Conservation (phyloP, 2,113 vertebrate genomes). For the Tautogolabrus adspersus region DNA sequence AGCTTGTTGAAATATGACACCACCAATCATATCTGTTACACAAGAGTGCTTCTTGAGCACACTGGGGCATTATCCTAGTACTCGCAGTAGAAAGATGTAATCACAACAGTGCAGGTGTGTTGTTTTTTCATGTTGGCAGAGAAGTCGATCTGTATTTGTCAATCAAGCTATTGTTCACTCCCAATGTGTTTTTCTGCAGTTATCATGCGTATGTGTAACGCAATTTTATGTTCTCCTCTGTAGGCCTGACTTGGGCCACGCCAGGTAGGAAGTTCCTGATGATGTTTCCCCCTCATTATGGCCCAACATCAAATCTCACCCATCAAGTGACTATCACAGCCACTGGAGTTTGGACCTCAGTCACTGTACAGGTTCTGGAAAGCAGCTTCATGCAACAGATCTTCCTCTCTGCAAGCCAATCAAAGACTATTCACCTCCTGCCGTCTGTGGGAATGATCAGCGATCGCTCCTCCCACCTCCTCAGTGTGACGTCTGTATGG, state of each 20-base stretch:
- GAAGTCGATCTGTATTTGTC: conserved; percentile 15
- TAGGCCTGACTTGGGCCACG: conserved; percentile 38
- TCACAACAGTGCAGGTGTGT: conserved; percentile 2
- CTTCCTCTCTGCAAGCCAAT: conserved; percentile 30
- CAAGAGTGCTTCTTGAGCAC: conserved; percentile 30
- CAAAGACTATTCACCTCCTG: conserved; percentile 26
- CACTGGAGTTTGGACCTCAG: conserved; percentile 19
- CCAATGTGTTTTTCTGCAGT: neutral
- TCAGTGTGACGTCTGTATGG: conserved; percentile 19
- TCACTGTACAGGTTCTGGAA: conserved; percentile 37
- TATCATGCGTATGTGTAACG: conserved; percentile 9
- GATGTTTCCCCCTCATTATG: conserved; percentile 47
- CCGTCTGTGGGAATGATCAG: conserved; percentile 14
- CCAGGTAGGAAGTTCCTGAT: conserved; percentile 39
- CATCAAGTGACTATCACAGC: conserved; percentile 26
- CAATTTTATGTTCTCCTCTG: conserved; percentile 17
- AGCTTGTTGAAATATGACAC: conserved; percentile 75
- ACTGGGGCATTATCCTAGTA: conserved; percentile 24
- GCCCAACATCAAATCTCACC: conserved; percentile 29
- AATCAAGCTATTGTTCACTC: neutral
- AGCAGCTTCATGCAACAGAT: conserved; percentile 20
- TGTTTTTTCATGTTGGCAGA: conserved; percentile 17
- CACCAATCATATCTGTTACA: conserved; percentile 57
- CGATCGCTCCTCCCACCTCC: conserved; percentile 22
- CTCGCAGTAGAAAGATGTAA: conserved; percentile 19